Conservation (phyloP, 37 sponge, comb jelly and placozoan genomes). For the Ianthella basta region DNA sequence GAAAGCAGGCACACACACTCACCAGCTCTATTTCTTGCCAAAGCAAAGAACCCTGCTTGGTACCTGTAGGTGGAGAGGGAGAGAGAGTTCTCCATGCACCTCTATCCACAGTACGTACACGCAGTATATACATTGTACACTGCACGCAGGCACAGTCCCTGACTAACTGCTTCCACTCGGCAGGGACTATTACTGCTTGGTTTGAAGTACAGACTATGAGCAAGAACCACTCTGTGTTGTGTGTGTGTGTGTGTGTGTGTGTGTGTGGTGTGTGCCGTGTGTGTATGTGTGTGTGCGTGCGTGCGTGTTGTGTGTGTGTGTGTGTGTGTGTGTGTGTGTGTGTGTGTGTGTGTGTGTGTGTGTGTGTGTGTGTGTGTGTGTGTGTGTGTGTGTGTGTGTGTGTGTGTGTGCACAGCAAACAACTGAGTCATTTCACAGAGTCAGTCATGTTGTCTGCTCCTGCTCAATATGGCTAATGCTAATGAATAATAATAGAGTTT, state of each 20-base stretch:
- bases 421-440: constrained; percentile 36
- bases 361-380: too few species aligned
- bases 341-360: too few species aligned
- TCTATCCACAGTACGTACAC: background rate
- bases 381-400: too few species aligned
- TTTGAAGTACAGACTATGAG: background rate
- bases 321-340: too few species aligned
- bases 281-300: too few species aligned
- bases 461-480: too few species aligned
- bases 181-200: background rate
- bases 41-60: constrained; percentile 77
- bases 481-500: too few species aligned
- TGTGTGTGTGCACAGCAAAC: too few species aligned
- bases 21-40: constrained; percentile 67
- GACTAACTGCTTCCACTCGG: background rate
- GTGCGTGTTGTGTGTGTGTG: too few species aligned
- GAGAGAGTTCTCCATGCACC: background rate
- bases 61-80: constrained; percentile 40
- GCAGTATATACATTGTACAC: background rate
- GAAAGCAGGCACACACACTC: background rate
- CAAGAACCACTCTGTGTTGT: background rate
- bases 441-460: constrained; percentile 55
- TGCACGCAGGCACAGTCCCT: background rate
- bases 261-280: too few species aligned
- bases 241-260: too few species aligned